Evolutionary conservation across 2,888 invertebrate genomes (phyloP).

Genomic region (Ctenicera cuprea): DNA sequence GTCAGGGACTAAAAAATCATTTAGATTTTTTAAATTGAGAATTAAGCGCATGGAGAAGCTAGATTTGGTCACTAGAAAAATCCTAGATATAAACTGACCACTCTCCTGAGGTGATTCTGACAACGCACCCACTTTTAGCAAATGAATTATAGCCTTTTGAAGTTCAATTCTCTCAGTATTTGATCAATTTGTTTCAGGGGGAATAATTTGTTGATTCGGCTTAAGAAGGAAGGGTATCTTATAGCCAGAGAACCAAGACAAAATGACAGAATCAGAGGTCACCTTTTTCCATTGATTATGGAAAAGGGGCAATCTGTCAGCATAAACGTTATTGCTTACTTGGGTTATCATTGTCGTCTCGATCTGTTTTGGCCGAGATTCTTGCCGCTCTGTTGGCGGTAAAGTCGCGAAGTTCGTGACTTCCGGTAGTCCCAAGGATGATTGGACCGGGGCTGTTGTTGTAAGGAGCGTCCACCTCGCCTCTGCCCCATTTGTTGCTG

Average conservation of each 20-base stretch:
- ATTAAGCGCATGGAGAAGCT: neutral
- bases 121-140: neutral
- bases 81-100: neutral
- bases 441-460: too few relatives aligned
- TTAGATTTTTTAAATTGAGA: neutral
- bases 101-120: neutral
- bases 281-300: neutral
- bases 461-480: too few relatives aligned
- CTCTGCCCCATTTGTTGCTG: too few relatives aligned
- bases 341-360: neutral
- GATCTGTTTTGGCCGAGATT: neutral
- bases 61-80: neutral
- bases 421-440: too few relatives aligned
- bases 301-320: neutral
- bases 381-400: too few relatives aligned
- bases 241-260: neutral
- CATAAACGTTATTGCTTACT: neutral
- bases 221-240: neutral
- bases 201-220: neutral
- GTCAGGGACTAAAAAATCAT: neutral
- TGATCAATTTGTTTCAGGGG: neutral
- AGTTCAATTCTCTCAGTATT: too few relatives aligned
- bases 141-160: too few relatives aligned
- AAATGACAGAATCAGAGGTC: neutral
- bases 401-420: too few relatives aligned